A percentile compares a stretch with the other conserved stretches of the same genome.
phyloP scores from a whole-genome alignment of 1,140 invertebrate species.

The Achroia grisella region DNA sequence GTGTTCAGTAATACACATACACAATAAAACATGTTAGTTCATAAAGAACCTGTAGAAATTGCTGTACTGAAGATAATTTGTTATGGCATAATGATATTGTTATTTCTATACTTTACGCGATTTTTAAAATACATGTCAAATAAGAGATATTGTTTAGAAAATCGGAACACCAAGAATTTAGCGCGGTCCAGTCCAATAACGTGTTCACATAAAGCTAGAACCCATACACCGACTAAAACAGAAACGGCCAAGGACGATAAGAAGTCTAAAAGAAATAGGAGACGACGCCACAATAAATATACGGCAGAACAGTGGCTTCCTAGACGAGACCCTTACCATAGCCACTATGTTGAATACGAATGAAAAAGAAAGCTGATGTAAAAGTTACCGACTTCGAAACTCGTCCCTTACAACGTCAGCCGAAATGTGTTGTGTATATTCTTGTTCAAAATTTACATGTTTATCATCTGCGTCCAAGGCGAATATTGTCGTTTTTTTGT shows the following conservation, averaged over 20 bases:
- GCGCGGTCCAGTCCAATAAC: too few species aligned
- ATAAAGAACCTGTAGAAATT: constrained; percentile 8
- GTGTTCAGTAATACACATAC: too few species aligned
- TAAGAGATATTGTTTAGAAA: neutral
- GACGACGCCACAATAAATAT: neutral
- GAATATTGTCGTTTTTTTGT: constrained; percentile 6
- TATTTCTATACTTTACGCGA: constrained; percentile 13
- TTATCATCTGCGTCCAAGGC: constrained; percentile 3
- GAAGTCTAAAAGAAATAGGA: neutral
- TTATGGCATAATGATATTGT: constrained; percentile 10
- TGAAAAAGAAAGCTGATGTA: neutral
- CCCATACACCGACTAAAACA: too few species aligned
- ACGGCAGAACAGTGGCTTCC: constrained; percentile 2
- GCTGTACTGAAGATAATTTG: constrained; percentile 10
- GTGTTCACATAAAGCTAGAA: too few species aligned
- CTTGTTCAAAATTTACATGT: constrained; percentile 3
- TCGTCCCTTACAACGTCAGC: neutral
- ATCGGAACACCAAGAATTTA: too few species aligned
- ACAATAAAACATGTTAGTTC: constrained; percentile 9
- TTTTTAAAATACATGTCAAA: constrained; percentile 7
- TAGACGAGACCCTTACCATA: neutral
- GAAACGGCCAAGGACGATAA: neutral
- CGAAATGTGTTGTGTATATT: neutral
- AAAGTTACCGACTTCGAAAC: neutral
- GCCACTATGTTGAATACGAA: neutral